Base-by-base conservation (phyloP, 2,113 vertebrate genomes). In the Rhea americana region DNA sequence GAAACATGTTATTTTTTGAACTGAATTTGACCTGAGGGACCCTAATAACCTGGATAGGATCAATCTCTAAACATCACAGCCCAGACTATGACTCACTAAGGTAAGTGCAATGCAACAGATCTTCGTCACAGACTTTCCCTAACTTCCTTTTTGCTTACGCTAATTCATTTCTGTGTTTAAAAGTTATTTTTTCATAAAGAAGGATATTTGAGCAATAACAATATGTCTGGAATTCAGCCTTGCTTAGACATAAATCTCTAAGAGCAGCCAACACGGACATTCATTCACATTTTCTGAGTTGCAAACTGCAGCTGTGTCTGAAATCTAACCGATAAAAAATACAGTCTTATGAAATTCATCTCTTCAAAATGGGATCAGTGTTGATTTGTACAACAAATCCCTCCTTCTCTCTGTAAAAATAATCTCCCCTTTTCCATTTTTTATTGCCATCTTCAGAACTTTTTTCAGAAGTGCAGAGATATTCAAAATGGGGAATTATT, bases 131-230 rank as follows among this genome's bases (percentile, higher is more conserved):
- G 53, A 50, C 28, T 93, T 89, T 86, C 79, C 70, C 48, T 72
- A 86, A n/a, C 17, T 71, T 93, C 76, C 18, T 76, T 83, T 93
- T 86, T 84, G 83, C 80, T 96, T 93, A 94, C 53, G 53, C 11
- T 72, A 65, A 2, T 70, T 15, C 21, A 73, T 93, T 91, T 96
- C 51, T 32, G 10, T 72, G 61, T 75, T 91, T 77, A 85, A 35
- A 35, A 74, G 16, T 82, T 83, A 41, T 76, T 89, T 94, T 93
- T 92, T 74, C 73, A 84, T 88, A 75, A 80, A 88, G 30, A 82
- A 77, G 43, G 82, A 61, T 30, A 18, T 87, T 82, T 94, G 35
- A 93, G 88, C 74, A 95, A 91, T 84, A 91, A 45, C 8, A 61
- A 93, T 53, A 79, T 65, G 22, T 56, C 79, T 93, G 93, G 77